These are phyloP conservation scores for Xiphias gladius DNA, from an alignment of 2,113 vertebrate species.

Conservation along the genomic window DNA sequence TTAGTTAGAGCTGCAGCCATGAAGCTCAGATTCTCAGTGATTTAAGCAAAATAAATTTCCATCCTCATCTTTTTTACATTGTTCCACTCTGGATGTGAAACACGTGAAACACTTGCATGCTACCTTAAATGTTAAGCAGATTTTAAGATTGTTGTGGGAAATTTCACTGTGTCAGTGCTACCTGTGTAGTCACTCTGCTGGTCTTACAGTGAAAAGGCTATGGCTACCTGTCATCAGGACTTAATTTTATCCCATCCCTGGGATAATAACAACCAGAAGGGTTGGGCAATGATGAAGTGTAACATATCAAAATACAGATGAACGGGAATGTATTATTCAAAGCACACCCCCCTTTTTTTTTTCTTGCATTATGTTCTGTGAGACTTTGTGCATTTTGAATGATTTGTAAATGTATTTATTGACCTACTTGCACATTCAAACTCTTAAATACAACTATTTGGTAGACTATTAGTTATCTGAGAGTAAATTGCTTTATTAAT, in stretches of 20 bases:
- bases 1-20: background rate
- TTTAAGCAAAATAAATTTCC: background rate
- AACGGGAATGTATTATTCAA: background rate
- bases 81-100: background rate
- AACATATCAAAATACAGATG: background rate
- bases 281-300: background rate
- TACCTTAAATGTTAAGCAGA: background rate
- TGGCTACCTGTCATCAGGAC: conserved; percentile 62
- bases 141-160: conserved; percentile 5
- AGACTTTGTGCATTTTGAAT: background rate
- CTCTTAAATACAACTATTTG: background rate
- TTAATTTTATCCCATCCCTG: conserved; percentile 61
- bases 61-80: background rate
- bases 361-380: background rate
- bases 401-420: background rate
- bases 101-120: background rate
- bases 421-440: background rate
- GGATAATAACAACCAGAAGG: conserved; percentile 24
- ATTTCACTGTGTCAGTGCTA: background rate
- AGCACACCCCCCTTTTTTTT: background rate
- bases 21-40: background rate
- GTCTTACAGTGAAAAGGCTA: conserved; percentile 49
- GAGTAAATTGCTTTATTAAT: background rate
- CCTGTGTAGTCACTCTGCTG: background rate
- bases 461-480: background rate